A percentile compares a stretch with the other conserved stretches of the same genome.
These are phyloP conservation scores for Astreopora myriophthalma DNA, from an alignment of 64 coral and sea anemone genomes.

Conservation along the genomic window DNA sequence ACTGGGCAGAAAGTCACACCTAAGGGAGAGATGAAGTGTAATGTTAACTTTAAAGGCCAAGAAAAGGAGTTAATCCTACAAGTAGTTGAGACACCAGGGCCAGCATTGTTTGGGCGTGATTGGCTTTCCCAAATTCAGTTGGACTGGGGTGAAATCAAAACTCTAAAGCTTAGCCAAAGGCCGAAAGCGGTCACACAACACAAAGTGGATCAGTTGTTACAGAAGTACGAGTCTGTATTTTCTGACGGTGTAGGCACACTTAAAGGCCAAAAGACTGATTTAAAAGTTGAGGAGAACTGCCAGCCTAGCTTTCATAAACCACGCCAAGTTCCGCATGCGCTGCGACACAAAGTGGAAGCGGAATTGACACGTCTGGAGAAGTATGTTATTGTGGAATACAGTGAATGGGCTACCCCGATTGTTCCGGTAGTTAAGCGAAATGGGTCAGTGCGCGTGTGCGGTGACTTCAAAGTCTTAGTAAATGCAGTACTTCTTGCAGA, in stretches of 20 bases:
- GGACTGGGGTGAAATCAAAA: conserved; percentile 68
- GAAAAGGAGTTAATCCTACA: conserved; percentile 18
- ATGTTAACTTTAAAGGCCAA: conserved; percentile 27
- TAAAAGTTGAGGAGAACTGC: not conserved
- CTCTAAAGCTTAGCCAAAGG: not conserved
- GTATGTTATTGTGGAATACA: conserved; percentile 62
- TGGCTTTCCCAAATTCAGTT: conserved; percentile 60
- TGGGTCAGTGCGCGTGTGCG: conserved; percentile 44
- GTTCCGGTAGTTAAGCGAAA: conserved; percentile 29
- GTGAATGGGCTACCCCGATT: conserved; percentile 60
- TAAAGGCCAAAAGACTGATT: not conserved
- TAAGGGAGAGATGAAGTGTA: conserved; percentile 43
- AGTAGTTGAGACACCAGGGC: conserved; percentile 47
- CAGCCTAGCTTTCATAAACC: conserved; percentile 19
- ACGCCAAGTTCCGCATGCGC: conserved; percentile 36
- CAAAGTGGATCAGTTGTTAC: not conserved
- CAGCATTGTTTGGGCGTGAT: conserved; percentile 64
- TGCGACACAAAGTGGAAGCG: conserved; percentile 54
- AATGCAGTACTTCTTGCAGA: conserved; percentile 50
- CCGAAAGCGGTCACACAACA: not conserved
- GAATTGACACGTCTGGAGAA: conserved; percentile 41
- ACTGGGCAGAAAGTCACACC: conserved; percentile 45
- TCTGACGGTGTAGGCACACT: conserved; percentile 17
- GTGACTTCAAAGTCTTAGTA: conserved; percentile 49
- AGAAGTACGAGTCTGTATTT: conserved; percentile 34